A percentile compares a stretch with the other conserved stretches of the same genome.
Conservation (phyloP, 2,797 vertebrate species). For the Tragopan temminckii region DNA sequence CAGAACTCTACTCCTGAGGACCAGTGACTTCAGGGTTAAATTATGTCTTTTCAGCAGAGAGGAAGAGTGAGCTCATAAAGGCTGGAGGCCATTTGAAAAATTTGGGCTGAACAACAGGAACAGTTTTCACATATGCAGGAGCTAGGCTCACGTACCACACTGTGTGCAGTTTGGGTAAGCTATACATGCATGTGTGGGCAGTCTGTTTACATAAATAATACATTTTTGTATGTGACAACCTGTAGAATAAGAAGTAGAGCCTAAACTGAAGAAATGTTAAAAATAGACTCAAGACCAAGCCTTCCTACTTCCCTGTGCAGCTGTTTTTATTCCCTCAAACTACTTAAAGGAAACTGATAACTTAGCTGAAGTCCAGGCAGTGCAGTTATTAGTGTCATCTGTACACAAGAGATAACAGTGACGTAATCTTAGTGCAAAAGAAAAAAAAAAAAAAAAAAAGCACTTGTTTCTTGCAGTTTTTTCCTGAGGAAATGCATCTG, state of each 20-base stretch:
- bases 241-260: not conserved
- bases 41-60: not conserved
- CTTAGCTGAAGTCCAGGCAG: not conserved
- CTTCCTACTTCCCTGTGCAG: not conserved
- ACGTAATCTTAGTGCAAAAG: not conserved
- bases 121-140: not conserved
- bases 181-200: not conserved
- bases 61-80: not conserved
- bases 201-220: not conserved
- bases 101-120: not conserved
- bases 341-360: constrained; percentile 27
- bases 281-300: not conserved
- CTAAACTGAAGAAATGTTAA: not conserved
- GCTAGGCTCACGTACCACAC: not conserved
- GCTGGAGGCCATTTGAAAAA: not conserved
- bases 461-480: not conserved
- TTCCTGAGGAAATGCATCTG: not conserved
- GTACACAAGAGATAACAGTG: constrained; percentile 60
- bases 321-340: not conserved
- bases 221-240: not conserved
- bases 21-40: not conserved
- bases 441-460: not conserved
- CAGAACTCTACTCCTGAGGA: not conserved
- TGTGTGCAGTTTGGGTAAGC: not conserved
- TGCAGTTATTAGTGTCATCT: constrained; percentile 32